Evolutionary conservation across 2,113 vertebrate genomes (phyloP).

Genomic region (Thomomys bottae): DNA sequence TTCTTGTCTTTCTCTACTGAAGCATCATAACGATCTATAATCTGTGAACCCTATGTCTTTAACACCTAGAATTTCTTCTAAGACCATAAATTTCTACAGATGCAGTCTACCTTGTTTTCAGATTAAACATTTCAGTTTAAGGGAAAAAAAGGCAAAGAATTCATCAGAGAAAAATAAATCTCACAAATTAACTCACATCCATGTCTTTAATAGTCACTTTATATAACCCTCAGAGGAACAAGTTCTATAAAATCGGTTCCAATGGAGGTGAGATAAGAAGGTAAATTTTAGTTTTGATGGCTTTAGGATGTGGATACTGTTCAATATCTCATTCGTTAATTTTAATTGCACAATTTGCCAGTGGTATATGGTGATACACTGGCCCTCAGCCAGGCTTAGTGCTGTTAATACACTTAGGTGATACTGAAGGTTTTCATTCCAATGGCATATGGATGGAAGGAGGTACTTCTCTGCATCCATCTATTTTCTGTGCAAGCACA

Average conservation of each 20-base stretch:
- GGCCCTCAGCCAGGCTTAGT: not conserved
- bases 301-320: slow-evolving; percentile 61
- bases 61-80: not conserved
- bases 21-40: not conserved
- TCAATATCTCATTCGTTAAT: slow-evolving; percentile 73
- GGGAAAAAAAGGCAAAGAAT: not conserved
- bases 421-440: slow-evolving; percentile 3
- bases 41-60: too few species aligned
- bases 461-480: not conserved
- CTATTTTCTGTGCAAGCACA: slow-evolving; percentile 16
- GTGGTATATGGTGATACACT: slow-evolving; percentile 41
- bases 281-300: slow-evolving; percentile 65
- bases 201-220: slow-evolving; percentile 36
- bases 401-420: not conserved
- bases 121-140: not conserved
- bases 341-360: slow-evolving; percentile 75
- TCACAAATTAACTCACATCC: slow-evolving; percentile 64
- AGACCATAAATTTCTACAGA: not conserved
- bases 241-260: slow-evolving; percentile 62
- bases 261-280: slow-evolving; percentile 61
- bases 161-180: slow-evolving; percentile 23
- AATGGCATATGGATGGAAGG: slow-evolving; percentile 30
- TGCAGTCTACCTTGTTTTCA: slow-evolving; percentile 14
- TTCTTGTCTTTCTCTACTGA: not conserved
- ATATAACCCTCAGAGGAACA: slow-evolving; percentile 38